phyloP scores from a whole-genome alignment of 2,888 invertebrate species.

The Spisula solida region DNA sequence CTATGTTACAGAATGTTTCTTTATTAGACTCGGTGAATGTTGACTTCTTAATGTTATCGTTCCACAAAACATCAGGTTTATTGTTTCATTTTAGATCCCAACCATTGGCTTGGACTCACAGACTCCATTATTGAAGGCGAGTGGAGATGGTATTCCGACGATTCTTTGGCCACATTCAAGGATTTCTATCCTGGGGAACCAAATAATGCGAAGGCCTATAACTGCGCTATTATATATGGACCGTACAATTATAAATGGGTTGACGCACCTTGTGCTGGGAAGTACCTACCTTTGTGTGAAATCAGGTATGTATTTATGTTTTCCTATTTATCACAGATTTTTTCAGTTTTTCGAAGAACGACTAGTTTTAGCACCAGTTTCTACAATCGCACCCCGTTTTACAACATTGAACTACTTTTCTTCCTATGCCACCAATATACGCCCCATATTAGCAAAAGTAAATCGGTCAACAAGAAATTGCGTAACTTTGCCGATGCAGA shows the following conservation, averaged over 20 bases:
- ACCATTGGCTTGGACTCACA: conserved; percentile 37
- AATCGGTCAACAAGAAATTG: no score
- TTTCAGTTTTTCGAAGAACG: no score
- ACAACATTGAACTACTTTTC: no score
- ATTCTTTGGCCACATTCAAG: neutral
- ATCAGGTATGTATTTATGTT: neutral
- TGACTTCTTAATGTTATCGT: no score
- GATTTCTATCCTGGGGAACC: conserved; percentile 44
- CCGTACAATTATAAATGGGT: neutral
- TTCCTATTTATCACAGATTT: neutral
- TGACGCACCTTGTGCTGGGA: conserved; percentile 16
- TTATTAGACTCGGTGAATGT: no score
- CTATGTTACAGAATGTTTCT: no score
- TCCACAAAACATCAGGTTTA: neutral
- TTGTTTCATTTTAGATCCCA: neutral
- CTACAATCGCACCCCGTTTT: no score
- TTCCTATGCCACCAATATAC: no score
- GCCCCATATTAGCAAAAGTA: no score
- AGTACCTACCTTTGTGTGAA: conserved; percentile 33
- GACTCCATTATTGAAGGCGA: conserved; percentile 33
- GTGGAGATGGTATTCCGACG: conserved; percentile 42
- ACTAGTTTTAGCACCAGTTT: no score
- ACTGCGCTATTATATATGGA: conserved; percentile 25
- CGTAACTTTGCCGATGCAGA: no score
- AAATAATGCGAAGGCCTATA: neutral